Evolutionary conservation across 2,888 invertebrate species (phyloP).

Genomic region (Eulithis prunata): DNA sequence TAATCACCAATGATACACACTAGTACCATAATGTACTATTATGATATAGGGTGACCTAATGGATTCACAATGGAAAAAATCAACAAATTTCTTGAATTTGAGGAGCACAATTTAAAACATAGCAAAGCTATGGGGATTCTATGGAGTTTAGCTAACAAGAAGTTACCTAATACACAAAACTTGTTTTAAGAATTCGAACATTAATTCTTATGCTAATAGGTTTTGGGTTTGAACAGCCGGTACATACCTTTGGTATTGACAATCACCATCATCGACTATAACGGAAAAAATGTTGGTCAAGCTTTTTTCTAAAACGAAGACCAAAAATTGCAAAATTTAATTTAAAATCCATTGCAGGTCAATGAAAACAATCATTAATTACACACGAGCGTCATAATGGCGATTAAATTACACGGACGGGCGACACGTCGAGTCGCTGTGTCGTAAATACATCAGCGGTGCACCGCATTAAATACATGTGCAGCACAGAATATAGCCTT

Average conservation of each 20-base stretch:
- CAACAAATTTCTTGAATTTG: no score
- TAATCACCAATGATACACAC: no score
- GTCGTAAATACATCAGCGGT: conserved; percentile 74
- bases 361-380: conserved; percentile 62
- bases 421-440: conserved; percentile 56
- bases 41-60: conserved; percentile 33
- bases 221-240: no score
- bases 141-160: no score
- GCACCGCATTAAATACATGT: conserved; percentile 47
- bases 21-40: no score
- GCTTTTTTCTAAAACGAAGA: background rate
- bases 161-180: no score
- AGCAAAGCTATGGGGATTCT: no score
- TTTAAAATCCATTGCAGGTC: conserved; percentile 36
- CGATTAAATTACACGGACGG: conserved; percentile 70
- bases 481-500: conserved; percentile 12
- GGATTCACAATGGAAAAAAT: conserved; percentile 5
- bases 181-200: no score
- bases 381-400: conserved; percentile 62
- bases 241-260: no score
- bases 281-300: background rate
- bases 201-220: no score
- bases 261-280: no score
- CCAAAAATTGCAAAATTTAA: conserved; percentile 3
- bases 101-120: no score